Evolutionary conservation across 2,113 vertebrate species (phyloP), one percentile per base, ranked within the genome.

Genomic region (Sorex fumeus): DNA sequence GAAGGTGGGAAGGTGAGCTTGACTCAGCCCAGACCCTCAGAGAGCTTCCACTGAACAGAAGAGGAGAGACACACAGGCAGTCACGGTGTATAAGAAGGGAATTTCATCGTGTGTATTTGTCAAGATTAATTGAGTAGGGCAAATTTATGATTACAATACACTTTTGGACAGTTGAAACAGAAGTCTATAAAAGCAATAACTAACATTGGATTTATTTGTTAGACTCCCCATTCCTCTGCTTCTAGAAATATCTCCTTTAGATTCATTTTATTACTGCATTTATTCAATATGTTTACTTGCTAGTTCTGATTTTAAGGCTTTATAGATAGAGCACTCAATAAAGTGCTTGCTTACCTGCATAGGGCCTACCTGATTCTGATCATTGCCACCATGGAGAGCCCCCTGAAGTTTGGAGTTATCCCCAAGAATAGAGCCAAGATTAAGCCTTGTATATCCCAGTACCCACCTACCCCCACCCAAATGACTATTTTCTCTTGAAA

Each of bases 401-500:
- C 15, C 15, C 15, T 19, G 19, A 5, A 19, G 1, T 19, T 5
- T 15, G 53, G 13, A 57, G 53, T 57, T 3, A 57, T 57, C 53
- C 53, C 53, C 19, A 19, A 57, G 53, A 16, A 57, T 12, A 4
- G 19, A 57, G 53, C 53, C 53, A 19, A 57, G 53, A 57, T 16
- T 15, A 57, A 57, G 53, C 53, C 53, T 16, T 57, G 53, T 57
- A 57, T 57, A 19, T 10, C 18, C 12, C 11, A 57, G 11, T 57
- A 3, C 53, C 53, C 11, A 10, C 16, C 5, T 19, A 57, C 53
- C 53, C 12, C 53, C 53, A 1, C 53, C 53, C 45, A 47, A 47
- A 47, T 6, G 45, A 47, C 45, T 79, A 79, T 84, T 90, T 88
- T 93, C 82, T 83, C 72, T 83, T 66, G 82, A 91, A 95, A 91